phyloP scores from a whole-genome alignment of 2,797 vertebrate species.

The Merluccius polli region DNA sequence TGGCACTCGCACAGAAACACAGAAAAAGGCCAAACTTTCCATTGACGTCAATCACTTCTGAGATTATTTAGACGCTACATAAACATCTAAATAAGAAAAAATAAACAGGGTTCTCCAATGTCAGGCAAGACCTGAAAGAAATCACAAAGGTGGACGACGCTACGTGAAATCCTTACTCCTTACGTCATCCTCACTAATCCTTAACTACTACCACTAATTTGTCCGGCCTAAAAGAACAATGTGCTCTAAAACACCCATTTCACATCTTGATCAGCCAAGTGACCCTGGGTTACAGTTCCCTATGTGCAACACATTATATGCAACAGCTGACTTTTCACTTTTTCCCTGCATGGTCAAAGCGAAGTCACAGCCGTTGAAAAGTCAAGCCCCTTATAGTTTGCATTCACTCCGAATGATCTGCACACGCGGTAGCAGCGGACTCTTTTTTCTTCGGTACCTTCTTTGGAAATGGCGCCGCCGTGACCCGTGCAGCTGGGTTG shows the following conservation, averaged over 20 bases:
- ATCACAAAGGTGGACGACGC: no score
- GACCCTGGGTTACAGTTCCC: not conserved
- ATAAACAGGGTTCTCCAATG: not conserved
- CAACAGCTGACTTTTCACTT: not conserved
- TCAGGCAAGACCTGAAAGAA: not conserved
- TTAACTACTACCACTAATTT: not conserved
- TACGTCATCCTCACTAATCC: no score
- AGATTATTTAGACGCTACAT: not conserved
- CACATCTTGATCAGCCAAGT: not conserved
- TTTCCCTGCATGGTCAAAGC: not conserved
- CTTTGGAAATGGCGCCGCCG: not conserved
- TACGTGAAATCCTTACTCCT: no score
- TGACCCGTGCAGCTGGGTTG: slow-evolving; percentile 2
- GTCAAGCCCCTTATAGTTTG: not conserved
- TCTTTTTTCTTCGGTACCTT: not conserved
- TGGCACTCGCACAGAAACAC: slow-evolving; percentile 29
- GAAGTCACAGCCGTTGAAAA: not conserved
- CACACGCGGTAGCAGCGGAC: not conserved
- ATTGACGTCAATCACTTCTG: not conserved
- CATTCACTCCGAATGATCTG: not conserved
- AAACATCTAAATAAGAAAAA: not conserved
- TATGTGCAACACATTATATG: not conserved
- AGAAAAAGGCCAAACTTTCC: slow-evolving; percentile 12
- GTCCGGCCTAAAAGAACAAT: not conserved
- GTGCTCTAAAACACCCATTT: not conserved